These are phyloP conservation scores for Lasioglossum villosulum DNA, from an alignment of 2,888 invertebrate genomes.

Conservation along the genomic window DNA sequence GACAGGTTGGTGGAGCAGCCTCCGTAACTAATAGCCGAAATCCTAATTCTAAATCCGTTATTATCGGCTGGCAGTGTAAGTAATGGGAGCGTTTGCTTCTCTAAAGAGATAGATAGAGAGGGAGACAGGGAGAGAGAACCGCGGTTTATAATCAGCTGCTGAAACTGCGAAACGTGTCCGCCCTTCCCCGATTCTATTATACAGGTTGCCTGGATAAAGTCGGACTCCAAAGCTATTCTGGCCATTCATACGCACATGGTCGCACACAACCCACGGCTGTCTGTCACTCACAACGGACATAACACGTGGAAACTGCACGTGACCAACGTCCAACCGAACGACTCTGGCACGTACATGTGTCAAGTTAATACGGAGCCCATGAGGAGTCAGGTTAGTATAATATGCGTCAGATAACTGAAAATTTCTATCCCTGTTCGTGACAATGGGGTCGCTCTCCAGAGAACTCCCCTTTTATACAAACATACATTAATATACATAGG, in stretches of 20 bases:
- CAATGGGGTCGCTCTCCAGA: not conserved
- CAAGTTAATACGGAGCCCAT: slow-evolving; percentile 97
- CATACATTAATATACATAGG: not conserved
- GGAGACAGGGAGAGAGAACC: not conserved
- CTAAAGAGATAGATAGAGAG: not conserved
- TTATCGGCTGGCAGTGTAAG: slow-evolving; percentile 36
- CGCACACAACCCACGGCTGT: slow-evolving; percentile 93
- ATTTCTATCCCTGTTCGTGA: not conserved
- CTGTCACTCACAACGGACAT: slow-evolving; percentile 96
- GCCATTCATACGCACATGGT: slow-evolving; percentile 96
- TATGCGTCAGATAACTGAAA: slow-evolving; percentile 4
- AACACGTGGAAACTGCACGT: slow-evolving; percentile 97
- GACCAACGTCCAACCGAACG: slow-evolving; percentile 95
- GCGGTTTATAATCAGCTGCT: slow-evolving; percentile 55
- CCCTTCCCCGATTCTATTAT: slow-evolving; percentile 46
- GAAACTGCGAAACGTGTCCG: slow-evolving; percentile 50
- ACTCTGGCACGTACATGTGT: slow-evolving; percentile 97
- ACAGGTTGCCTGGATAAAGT: slow-evolving; percentile 97
- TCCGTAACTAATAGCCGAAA: slow-evolving; percentile 26
- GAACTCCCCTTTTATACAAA: not conserved
- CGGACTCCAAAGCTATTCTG: slow-evolving; percentile 94
- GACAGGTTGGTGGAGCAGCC: slow-evolving; percentile 16
- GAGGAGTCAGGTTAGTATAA: slow-evolving; percentile 91
- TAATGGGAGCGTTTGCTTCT: slow-evolving; percentile 21
- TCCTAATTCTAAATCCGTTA: slow-evolving; percentile 40